phyloP scores from a whole-genome alignment of 2,113 vertebrate species.

The Anolis carolinensis region DNA sequence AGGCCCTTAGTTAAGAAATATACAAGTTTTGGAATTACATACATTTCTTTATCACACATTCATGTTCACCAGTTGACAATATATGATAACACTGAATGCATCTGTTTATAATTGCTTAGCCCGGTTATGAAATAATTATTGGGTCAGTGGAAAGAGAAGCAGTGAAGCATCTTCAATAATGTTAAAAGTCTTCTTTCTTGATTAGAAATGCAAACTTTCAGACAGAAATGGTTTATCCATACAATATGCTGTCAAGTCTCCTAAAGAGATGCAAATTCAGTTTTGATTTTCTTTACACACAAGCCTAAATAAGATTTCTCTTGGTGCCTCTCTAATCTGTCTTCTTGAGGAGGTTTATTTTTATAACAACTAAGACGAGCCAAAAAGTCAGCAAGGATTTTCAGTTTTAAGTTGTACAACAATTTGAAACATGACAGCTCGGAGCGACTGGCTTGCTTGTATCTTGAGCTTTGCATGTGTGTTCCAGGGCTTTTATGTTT shows the following conservation, averaged over 20 bases:
- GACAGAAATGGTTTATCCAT: constrained; percentile 47
- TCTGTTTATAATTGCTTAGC: not conserved
- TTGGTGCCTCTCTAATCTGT: constrained; percentile 43
- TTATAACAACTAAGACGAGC: constrained; percentile 39
- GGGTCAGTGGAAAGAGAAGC: not conserved
- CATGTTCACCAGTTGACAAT: not conserved
- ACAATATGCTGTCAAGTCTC: constrained; percentile 46
- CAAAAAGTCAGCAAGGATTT: constrained; percentile 40
- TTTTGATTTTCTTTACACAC: constrained; percentile 43
- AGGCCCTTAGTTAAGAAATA: not conserved
- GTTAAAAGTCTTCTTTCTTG: constrained; percentile 50
- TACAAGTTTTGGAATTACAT: not conserved
- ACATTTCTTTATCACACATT: not conserved
- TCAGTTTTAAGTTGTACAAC: constrained; percentile 45
- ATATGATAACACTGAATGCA: not conserved
- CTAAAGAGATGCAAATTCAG: constrained; percentile 62
- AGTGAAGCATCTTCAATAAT: not conserved
- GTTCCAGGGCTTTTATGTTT: constrained; percentile 22
- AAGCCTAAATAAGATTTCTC: constrained; percentile 1
- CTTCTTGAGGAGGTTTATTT: not conserved
- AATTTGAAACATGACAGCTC: constrained; percentile 6
- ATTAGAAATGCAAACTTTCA: constrained; percentile 58
- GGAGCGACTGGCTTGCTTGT: constrained; percentile 26
- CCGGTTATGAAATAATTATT: not conserved
- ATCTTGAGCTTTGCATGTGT: constrained; percentile 37